Evolutionary conservation across 2,888 invertebrate species (phyloP), one percentile per base, ranked within the genome.

Genomic region (Troides aeacus): DNA sequence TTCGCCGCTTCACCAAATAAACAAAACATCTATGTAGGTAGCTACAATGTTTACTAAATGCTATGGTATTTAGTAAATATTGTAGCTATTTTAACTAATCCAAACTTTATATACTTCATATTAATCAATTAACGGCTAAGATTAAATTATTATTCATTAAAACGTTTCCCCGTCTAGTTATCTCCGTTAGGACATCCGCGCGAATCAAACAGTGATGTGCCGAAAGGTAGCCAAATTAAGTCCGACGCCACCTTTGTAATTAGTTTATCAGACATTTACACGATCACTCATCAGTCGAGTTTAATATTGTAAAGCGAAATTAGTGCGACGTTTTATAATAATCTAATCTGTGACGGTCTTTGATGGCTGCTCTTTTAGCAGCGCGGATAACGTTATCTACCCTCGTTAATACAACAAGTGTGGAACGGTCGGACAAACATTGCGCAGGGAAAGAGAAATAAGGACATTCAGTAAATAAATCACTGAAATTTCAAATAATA

Each of bases 281-380:
- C 10, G n/a, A 53, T 58, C 50, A 66, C 50, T 70, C 58, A 62
- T 69, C 50, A 62, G 63, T 30, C 66, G 39, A 66, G 62, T 66
- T 65, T 69, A 42, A 64, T 63, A 62, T 66, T 21, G 42, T 21
- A 21, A 18, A 62, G 62, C n/a, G 30, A 23, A 68, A 68, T 71
- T 68, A 65, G 62, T 71, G 62, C 57, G 39, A 39, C 15, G n/a
- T 66, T 70, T 70, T 66, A 23, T 62, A 59, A 50, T 66, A 70
- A 66, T 70, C 62, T 66, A 66, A 70, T 70, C 62, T 66, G n/a
- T 62, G 66, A 69, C 30, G 66, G 69, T 65, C 62, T 69, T 65
- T 61, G 56, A 65, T 61, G 30, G 57, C 65, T 21, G 58, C 24
- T 24, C 24, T 56, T 53, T n/a, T 24, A 62, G 17, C 18, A 6